Percentiles rank a stretch among this genome's conserved stretches.
Evolutionary conservation across 2,113 vertebrate species (phyloP).

Genomic region (Oreochromis aureus): DNA sequence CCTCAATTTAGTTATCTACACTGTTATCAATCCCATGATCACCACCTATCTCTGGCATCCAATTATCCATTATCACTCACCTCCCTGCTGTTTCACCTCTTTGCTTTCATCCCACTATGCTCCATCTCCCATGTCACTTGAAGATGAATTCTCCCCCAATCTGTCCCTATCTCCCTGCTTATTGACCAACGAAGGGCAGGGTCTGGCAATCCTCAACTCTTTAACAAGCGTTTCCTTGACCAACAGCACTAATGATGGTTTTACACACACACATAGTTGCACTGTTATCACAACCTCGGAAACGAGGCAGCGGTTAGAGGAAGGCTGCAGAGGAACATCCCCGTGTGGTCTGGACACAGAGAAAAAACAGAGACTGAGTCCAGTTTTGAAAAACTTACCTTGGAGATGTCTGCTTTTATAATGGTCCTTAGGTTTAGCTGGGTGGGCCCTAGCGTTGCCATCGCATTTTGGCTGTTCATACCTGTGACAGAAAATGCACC

Average conservation of each 20-base stretch:
- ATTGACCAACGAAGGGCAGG: conserved; percentile 31
- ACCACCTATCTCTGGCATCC: conserved; percentile 45
- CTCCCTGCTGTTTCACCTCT: conserved; percentile 49
- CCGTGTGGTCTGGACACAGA: conserved; percentile 21
- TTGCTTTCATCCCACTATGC: conserved; percentile 41
- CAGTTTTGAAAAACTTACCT: conserved; percentile 71
- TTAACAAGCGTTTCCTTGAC: conserved; percentile 51
- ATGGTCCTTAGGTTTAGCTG: conserved; percentile 83
- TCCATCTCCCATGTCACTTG: conserved; percentile 41
- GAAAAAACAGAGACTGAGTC: neutral
- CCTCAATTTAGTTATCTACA: conserved; percentile 40
- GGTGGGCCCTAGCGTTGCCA: conserved; percentile 85
- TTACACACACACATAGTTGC: conserved; percentile 8
- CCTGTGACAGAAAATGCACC: conserved; percentile 59
- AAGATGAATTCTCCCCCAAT: conserved; percentile 35
- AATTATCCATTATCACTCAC: conserved; percentile 49
- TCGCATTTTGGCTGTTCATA: conserved; percentile 97
- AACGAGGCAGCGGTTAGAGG: neutral
- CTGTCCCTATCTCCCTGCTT: conserved; percentile 33
- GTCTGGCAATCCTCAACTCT: conserved; percentile 60
- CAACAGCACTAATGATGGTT: conserved; percentile 41
- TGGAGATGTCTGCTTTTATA: conserved; percentile 88
- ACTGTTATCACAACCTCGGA: conserved; percentile 25
- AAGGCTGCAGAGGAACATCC: neutral
- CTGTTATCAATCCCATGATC: conserved; percentile 39